Evolutionary conservation across 2,113 vertebrate genomes (phyloP).

Genomic region (Cottus gobio): DNA sequence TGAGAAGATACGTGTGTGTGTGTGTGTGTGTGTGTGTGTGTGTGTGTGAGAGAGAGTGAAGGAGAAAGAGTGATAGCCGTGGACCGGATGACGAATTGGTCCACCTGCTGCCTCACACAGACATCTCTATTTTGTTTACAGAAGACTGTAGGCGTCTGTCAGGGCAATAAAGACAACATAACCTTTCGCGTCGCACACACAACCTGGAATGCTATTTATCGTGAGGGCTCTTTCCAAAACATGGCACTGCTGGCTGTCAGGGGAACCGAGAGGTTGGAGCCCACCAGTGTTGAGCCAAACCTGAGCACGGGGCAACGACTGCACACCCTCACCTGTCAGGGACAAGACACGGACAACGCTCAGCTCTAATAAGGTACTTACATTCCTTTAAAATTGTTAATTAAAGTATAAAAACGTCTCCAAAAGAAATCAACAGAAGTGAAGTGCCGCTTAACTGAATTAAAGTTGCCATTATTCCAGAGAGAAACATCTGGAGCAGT

Average conservation of each 20-base stretch:
- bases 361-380: neutral
- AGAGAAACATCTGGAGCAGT: neutral
- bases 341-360: neutral
- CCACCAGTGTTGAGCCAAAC: conserved; percentile 20
- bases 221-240: conserved; percentile 69
- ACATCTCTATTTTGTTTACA: conserved; percentile 72
- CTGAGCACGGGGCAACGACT: conserved; percentile 18
- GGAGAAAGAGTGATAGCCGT: conserved; percentile 21
- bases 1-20: conserved; percentile 5
- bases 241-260: conserved; percentile 54
- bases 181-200: conserved; percentile 69
- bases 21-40: conserved; percentile 13
- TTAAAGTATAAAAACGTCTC: conserved; percentile 4
- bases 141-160: conserved; percentile 61
- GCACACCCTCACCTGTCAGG: conserved; percentile 41
- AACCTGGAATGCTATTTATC: conserved; percentile 73
- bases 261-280: conserved; percentile 19
- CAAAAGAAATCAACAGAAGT: neutral
- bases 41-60: conserved; percentile 27
- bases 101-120: conserved; percentile 68
- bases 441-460: neutral
- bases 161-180: conserved; percentile 72
- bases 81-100: conserved; percentile 61
- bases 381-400: neutral
- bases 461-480: neutral